Evolutionary conservation across 1,140 invertebrate species (phyloP).

Genomic region (Agrypnia vestita): DNA sequence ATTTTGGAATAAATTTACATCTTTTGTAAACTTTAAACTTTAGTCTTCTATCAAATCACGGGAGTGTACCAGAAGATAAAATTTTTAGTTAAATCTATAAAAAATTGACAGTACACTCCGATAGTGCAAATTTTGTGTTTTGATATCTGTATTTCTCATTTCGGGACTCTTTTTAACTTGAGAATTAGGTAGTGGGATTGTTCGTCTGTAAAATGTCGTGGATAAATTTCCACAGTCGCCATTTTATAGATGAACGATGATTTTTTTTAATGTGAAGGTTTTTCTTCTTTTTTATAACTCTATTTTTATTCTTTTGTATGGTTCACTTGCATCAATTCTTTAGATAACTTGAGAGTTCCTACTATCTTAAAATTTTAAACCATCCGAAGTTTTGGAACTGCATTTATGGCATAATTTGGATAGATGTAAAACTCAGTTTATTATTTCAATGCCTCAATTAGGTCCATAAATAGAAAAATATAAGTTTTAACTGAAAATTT

Average conservation of each 20-base stretch:
- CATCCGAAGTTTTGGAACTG: background rate
- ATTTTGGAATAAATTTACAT: background rate
- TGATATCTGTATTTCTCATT: conserved; percentile 25
- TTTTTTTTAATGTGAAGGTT: conserved; percentile 46
- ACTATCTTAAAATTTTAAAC: too few species aligned
- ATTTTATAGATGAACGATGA: conserved; percentile 59
- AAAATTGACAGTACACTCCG: background rate
- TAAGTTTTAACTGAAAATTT: background rate
- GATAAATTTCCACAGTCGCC: background rate
- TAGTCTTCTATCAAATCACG: background rate
- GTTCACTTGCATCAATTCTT: background rate
- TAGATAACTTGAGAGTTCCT: too few species aligned
- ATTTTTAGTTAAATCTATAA: background rate
- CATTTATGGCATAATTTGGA: too few species aligned
- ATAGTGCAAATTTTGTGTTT: background rate
- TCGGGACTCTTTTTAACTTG: conserved; percentile 3
- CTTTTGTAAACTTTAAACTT: background rate
- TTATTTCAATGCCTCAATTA: too few species aligned
- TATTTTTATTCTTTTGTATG: conserved; percentile 30
- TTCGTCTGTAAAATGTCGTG: conserved; percentile 27
- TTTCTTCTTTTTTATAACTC: conserved; percentile 5
- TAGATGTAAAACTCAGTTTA: background rate
- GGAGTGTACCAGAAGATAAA: background rate
- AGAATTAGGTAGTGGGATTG: conserved; percentile 33
- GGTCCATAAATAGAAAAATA: background rate